A percentile compares a stretch with the other conserved stretches of the same genome.
Evolutionary conservation across 2,797 vertebrate genomes (phyloP).

Genomic region (Harpagifer antarcticus): DNA sequence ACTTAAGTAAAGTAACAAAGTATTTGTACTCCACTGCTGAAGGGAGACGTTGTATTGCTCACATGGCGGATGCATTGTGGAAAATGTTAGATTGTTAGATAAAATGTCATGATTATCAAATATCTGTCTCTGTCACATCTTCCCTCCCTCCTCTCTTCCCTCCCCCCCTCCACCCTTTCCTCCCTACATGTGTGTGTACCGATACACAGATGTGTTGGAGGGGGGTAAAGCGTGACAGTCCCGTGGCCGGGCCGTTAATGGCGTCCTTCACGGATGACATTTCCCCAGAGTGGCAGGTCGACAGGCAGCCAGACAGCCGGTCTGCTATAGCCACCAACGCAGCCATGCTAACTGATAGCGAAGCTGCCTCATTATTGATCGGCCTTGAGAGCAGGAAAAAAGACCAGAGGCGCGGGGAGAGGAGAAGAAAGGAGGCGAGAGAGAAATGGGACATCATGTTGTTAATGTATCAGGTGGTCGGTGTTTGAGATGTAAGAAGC

Average conservation of each 20-base stretch:
- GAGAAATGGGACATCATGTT: neutral
- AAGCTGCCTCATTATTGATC: conserved; percentile 46
- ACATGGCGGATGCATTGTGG: neutral
- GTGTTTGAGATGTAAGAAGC: conserved; percentile 10
- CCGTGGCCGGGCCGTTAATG: conserved; percentile 46
- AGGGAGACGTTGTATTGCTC: neutral
- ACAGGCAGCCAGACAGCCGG: conserved; percentile 3
- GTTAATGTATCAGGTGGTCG: conserved; percentile 2
- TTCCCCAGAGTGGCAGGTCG: conserved; percentile 47
- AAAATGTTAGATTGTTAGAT: too few relatives aligned
- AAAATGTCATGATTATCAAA: neutral
- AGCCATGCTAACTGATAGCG: conserved; percentile 50
- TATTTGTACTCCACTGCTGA: neutral
- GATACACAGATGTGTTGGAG: conserved; percentile 8
- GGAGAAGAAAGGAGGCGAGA: conserved; percentile 12
- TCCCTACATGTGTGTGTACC: conserved; percentile 5
- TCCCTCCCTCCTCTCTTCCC: neutral
- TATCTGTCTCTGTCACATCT: neutral
- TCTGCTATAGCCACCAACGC: conserved; percentile 1
- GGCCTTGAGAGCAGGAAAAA: conserved; percentile 33
- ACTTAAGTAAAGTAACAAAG: too few relatives aligned
- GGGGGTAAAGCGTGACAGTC: conserved; percentile 46
- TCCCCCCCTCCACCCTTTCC: neutral
- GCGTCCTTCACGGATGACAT: conserved; percentile 72
- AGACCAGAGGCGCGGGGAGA: conserved; percentile 7